A percentile compares a stretch with the other conserved stretches of the same genome.
phyloP scores from a whole-genome alignment of 2,888 invertebrate species.

The Cotesia congregata region DNA sequence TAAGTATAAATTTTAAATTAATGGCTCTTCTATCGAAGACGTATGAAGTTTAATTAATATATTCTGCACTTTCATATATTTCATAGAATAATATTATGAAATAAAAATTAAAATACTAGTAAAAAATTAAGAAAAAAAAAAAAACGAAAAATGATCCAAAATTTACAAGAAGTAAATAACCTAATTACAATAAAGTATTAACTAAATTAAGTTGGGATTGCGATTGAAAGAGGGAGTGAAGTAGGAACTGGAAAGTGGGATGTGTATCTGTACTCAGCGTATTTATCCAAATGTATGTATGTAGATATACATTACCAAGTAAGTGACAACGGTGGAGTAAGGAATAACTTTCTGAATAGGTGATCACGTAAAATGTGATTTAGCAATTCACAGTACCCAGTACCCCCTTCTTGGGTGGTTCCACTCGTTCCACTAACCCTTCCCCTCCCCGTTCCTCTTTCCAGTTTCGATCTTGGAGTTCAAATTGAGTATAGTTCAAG shows the following conservation, averaged over 20 bases:
- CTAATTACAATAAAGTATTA: background rate
- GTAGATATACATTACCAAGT: background rate
- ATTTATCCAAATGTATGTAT: background rate
- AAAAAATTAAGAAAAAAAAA: background rate
- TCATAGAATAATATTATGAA: too few relatives aligned
- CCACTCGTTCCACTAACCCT: background rate
- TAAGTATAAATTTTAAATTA: too few relatives aligned
- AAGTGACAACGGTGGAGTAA: slow-evolving; percentile 40
- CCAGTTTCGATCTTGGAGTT: slow-evolving; percentile 66
- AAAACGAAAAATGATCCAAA: background rate
- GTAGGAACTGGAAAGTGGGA: too few relatives aligned
- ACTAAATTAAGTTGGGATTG: background rate
- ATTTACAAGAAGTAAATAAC: background rate
- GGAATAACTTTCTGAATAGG: slow-evolving; percentile 69
- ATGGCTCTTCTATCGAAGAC: too few relatives aligned
- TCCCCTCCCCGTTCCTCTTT: slow-evolving; percentile 50
- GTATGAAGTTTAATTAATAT: too few relatives aligned
- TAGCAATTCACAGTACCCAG: slow-evolving; percentile 62
- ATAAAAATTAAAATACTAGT: too few relatives aligned
- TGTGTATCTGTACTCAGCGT: background rate
- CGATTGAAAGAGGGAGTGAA: too few relatives aligned
- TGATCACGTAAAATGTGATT: slow-evolving; percentile 71
- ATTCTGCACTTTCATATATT: too few relatives aligned
- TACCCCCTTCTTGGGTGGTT: background rate
- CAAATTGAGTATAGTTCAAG: slow-evolving; percentile 70